These are phyloP conservation scores for Heliopora coerulea DNA, from an alignment of 92 coral and sea anemone genomes.

Conservation along the genomic window DNA sequence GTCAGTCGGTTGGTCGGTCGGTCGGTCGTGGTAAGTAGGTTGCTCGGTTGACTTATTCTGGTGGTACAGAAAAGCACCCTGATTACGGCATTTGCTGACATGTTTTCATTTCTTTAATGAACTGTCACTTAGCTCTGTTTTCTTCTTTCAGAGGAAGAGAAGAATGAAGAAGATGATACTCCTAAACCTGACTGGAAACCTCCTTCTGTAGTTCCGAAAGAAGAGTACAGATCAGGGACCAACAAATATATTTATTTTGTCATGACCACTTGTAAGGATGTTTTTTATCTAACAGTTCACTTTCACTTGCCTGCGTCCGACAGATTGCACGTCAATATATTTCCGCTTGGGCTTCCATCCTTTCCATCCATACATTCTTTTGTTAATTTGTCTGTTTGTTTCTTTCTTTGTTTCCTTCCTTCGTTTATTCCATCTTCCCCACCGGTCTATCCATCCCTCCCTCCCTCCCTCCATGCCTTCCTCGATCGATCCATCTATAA, in stretches of 20 bases:
- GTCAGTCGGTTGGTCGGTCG: too few relatives aligned
- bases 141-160: conserved; percentile 75
- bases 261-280: conserved; percentile 73
- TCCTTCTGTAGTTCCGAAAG: conserved; percentile 81
- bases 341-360: not conserved
- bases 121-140: not conserved
- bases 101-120: too few relatives aligned
- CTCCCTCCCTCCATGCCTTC: not conserved
- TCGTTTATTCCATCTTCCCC: conserved; percentile 8
- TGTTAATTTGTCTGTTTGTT: not conserved
- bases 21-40: too few relatives aligned
- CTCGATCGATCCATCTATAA: not conserved
- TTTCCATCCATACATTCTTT: not conserved
- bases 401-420: conserved; percentile 14
- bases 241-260: conserved; percentile 89
- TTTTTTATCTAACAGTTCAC: not conserved
- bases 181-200: conserved; percentile 97
- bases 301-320: too few relatives aligned
- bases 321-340: too few relatives aligned
- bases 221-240: conserved; percentile 89
- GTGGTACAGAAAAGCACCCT: too few relatives aligned
- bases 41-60: too few relatives aligned
- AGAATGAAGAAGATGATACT: conserved; percentile 87
- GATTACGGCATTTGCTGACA: too few relatives aligned
- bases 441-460: not conserved